Conservation (phyloP, 2,113 vertebrate species). For the Silurus asotus region DNA sequence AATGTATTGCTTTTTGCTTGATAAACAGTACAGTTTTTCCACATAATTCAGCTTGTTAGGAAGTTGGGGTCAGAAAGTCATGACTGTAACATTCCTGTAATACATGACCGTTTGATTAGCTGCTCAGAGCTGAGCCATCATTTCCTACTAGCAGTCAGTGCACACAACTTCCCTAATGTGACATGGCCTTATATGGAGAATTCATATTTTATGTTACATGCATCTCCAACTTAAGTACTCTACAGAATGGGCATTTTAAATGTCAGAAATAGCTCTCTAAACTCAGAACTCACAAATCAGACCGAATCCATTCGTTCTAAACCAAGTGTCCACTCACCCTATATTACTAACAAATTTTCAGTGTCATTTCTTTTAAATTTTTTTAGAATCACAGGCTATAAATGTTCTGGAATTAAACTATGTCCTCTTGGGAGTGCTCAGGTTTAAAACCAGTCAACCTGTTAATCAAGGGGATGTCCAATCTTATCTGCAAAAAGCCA, state of each 20-base stretch:
- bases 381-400: background rate
- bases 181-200: background rate
- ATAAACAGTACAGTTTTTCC: background rate
- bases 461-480: background rate
- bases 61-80: background rate
- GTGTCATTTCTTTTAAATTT: background rate
- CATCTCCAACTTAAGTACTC: background rate
- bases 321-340: background rate
- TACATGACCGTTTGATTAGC: background rate
- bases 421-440: constrained; percentile 11
- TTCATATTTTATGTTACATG: background rate
- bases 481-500: too few species aligned
- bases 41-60: background rate
- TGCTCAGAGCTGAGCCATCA: too few species aligned
- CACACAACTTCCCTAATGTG: too few species aligned
- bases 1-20: too few species aligned
- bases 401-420: background rate
- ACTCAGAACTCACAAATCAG: background rate
- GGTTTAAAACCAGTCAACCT: constrained; percentile 53
- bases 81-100: background rate
- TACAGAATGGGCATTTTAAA: background rate
- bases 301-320: background rate
- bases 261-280: background rate
- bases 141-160: too few species aligned
- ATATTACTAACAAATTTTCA: constrained; percentile 2